Conservation (phyloP, 2,888 invertebrate species). For the Lordiphosa andalusiaca region DNA sequence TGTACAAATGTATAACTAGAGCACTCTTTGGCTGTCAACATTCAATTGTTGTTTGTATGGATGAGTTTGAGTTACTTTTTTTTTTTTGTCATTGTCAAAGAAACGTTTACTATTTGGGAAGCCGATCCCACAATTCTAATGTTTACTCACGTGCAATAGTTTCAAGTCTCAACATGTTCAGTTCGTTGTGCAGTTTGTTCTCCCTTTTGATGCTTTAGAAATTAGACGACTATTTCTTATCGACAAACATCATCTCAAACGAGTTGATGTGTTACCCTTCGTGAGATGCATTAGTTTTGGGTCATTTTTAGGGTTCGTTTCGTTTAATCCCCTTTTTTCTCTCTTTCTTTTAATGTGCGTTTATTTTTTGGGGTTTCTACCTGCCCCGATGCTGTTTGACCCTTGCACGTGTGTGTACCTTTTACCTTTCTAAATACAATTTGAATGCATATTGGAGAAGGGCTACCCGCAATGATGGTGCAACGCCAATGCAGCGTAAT, state of each 20-base stretch:
- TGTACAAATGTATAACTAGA: too few species aligned
- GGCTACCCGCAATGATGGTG: slow-evolving; percentile 30
- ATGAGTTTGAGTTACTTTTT: neutral
- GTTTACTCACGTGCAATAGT: slow-evolving; percentile 29
- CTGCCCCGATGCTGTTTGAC: slow-evolving; percentile 62
- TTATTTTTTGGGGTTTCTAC: slow-evolving; percentile 44
- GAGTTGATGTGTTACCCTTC: slow-evolving; percentile 4
- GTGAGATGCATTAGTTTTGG: slow-evolving; percentile 61
- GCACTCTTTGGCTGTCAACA: too few species aligned
- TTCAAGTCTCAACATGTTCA: slow-evolving; percentile 29
- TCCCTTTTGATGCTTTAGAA: slow-evolving; percentile 5
- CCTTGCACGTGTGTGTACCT: slow-evolving; percentile 77
- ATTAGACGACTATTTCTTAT: slow-evolving; percentile 34
- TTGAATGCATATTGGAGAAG: slow-evolving; percentile 17
- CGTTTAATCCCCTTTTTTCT: slow-evolving; percentile 56
- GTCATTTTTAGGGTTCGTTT: slow-evolving; percentile 65
- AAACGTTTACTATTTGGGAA: slow-evolving; percentile 13
- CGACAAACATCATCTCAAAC: slow-evolving; percentile 39
- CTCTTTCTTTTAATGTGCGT: slow-evolving; percentile 25
- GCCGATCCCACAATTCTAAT: slow-evolving; percentile 9
- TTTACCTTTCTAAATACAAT: slow-evolving; percentile 38
- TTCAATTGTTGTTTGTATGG: too few species aligned
- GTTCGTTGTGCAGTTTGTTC: slow-evolving; percentile 3
- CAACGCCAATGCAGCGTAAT: slow-evolving; percentile 57
- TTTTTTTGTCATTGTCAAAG: slow-evolving; percentile 9